Conservation (phyloP, 1,140 invertebrate species). For the Pemphigus obesinymphae region DNA sequence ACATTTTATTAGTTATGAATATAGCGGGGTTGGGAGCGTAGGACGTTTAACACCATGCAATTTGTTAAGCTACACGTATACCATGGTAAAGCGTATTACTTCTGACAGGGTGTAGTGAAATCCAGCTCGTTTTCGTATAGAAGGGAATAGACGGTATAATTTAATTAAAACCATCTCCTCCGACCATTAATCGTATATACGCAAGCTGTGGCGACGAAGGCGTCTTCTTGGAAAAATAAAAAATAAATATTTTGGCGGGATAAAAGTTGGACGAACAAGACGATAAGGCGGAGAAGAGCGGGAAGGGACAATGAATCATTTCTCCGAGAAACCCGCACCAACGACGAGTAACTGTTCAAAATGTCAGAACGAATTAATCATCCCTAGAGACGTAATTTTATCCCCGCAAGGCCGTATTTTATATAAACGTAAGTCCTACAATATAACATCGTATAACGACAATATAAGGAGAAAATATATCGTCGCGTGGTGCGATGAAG, state of each 20-base stretch:
- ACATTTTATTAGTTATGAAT: neutral
- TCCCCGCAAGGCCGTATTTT: neutral
- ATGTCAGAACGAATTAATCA: slow-evolving; percentile 26
- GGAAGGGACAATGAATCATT: slow-evolving; percentile 12
- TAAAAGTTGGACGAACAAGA: neutral
- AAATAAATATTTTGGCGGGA: neutral
- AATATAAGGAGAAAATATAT: neutral
- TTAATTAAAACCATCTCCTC: slow-evolving; percentile 31
- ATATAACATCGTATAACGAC: neutral
- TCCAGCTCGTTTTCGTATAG: neutral
- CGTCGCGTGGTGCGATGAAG: no score
- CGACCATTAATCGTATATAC: slow-evolving; percentile 17
- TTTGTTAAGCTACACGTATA: neutral
- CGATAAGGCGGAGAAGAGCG: no score
- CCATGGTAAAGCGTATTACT: neutral
- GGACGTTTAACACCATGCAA: neutral
- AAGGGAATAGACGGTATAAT: slow-evolving; percentile 12
- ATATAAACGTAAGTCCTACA: neutral
- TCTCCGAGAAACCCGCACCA: neutral
- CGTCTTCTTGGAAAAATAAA: neutral
- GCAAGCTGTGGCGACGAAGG: neutral
- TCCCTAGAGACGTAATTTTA: slow-evolving; percentile 5
- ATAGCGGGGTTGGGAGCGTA: neutral
- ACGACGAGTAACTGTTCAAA: slow-evolving; percentile 5
- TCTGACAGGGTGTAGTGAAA: neutral